These are phyloP conservation scores for Drosophila quinaria DNA, from an alignment of 2,888 invertebrate genomes.

Conservation along the genomic window DNA sequence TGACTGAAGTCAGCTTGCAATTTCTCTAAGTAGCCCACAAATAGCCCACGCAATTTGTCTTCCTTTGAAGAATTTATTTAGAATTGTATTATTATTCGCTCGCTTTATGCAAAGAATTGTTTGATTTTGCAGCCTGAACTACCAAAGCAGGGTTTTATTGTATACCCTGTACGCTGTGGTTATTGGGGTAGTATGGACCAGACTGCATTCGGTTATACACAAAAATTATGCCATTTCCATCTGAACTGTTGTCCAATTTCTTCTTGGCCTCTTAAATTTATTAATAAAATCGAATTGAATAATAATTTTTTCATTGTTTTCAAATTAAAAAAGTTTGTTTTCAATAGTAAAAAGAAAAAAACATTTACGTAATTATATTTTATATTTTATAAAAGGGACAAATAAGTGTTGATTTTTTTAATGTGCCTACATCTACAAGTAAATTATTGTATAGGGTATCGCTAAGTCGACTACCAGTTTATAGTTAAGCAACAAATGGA, in stretches of 20 bases:
- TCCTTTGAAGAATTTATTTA: constrained; percentile 34
- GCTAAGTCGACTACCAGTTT: background rate
- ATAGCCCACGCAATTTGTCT: constrained; percentile 32
- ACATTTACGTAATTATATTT: no score
- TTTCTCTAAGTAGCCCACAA: constrained; percentile 26
- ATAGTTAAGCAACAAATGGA: constrained; percentile 15
- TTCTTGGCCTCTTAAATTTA: no score
- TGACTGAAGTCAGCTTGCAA: constrained; percentile 35
- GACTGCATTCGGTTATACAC: no score
- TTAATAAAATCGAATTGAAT: no score
- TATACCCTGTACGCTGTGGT: background rate
- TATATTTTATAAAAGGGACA: no score
- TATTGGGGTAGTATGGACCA: background rate
- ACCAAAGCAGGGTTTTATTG: background rate
- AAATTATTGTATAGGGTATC: constrained; percentile 12
- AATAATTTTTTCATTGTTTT: no score
- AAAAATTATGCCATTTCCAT: no score
- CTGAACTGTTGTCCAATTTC: no score
- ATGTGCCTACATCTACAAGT: background rate
- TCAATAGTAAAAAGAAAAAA: no score
- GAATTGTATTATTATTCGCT: constrained; percentile 30
- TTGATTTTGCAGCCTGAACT: background rate
- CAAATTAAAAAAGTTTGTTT: no score
- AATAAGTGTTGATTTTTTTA: background rate
- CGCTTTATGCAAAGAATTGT: constrained; percentile 7